Base-by-base conservation (phyloP, 2,113 vertebrate genomes). In the Gorsachius goisagi region DNA sequence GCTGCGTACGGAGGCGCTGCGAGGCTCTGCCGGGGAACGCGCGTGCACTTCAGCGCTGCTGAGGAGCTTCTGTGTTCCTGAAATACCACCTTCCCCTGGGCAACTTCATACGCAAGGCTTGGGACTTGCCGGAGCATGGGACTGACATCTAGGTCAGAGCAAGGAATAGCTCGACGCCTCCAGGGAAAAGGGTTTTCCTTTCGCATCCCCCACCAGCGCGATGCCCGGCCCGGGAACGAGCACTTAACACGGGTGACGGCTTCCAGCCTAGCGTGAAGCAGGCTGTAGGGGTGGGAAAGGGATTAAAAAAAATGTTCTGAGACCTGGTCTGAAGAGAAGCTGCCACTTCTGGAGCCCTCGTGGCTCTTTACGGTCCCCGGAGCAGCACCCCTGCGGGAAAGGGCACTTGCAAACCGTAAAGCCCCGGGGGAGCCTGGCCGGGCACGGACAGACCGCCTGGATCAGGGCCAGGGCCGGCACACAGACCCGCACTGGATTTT, bases 121-220 rank as follows among this genome's bases (percentile, higher is more conserved):
- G 71, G 95, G 91, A 90, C 92, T 88, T 37, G 89, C 90, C 3
- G 14, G 87, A 97, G 96, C 96, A 79, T 91, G 84, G 33, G 89
- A 26, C 73, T 85, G 88, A 94, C 95, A 97, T 95, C 85, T 96
- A 94, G 95, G 95, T 96, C 95, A 96, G n/a, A 8, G 88, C 4
- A 66, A 90, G 95, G 93, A 96, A 94, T 68, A 88, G 96, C 88
- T 86, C 95, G 30, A 13, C 1, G 85, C 96, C 95, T 96, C 85
- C 96, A 96, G 96, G 95, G 96, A 90, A 96, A 95, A 93, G 95
- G 95, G 96, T 55, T 96, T 95, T 96, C 96, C 95, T 90, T 83
- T 58, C 79, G 24, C 69, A 78, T 82, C 85, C 90, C 60, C 84
- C 66, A 52, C 47, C 62, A 58, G 92, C 94, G 37, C 26, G 0